Evolutionary conservation across 64 coral and sea anemone species (phyloP).

Genomic region (Stylophora pistillata): DNA sequence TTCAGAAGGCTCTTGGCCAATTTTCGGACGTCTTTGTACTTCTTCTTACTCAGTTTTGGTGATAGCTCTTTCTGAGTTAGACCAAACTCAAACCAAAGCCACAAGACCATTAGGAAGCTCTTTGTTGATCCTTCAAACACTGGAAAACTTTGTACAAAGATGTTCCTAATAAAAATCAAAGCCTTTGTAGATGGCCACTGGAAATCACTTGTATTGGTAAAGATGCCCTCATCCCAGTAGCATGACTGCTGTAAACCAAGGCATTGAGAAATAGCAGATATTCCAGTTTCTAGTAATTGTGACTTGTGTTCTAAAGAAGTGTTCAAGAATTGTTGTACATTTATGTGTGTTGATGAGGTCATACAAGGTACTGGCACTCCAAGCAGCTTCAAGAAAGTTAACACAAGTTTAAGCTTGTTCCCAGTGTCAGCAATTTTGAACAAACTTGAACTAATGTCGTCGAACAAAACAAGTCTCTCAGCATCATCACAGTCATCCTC

Average conservation of each 20-base stretch:
- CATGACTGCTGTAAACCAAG: constrained; percentile 35
- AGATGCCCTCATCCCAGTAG: constrained; percentile 6
- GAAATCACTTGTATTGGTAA: not conserved
- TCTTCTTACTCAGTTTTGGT: constrained; percentile 39
- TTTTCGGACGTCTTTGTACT: constrained; percentile 81
- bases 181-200: constrained; percentile 41
- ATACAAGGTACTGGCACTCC: constrained; percentile 55
- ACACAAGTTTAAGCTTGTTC: constrained; percentile 73
- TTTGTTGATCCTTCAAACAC: constrained; percentile 53
- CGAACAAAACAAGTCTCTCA: constrained; percentile 92
- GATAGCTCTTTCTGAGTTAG: constrained; percentile 37
- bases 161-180: constrained; percentile 48
- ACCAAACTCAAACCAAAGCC: constrained; percentile 80
- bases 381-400: constrained; percentile 77
- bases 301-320: constrained; percentile 42
- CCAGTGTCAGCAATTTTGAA: constrained; percentile 63
- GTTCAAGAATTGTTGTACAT: constrained; percentile 26
- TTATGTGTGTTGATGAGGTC: constrained; percentile 8
- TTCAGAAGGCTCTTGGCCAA: constrained; percentile 82
- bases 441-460: constrained; percentile 85
- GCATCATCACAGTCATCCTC: constrained; percentile 97
- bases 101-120: constrained; percentile 61
- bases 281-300: constrained; percentile 6
- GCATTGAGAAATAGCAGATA: not conserved
- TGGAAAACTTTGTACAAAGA: constrained; percentile 73